Evolutionary conservation across 2,888 invertebrate genomes (phyloP), one percentile per base, ranked within the genome.

Genomic region (Amphimallon solstitiale): DNA sequence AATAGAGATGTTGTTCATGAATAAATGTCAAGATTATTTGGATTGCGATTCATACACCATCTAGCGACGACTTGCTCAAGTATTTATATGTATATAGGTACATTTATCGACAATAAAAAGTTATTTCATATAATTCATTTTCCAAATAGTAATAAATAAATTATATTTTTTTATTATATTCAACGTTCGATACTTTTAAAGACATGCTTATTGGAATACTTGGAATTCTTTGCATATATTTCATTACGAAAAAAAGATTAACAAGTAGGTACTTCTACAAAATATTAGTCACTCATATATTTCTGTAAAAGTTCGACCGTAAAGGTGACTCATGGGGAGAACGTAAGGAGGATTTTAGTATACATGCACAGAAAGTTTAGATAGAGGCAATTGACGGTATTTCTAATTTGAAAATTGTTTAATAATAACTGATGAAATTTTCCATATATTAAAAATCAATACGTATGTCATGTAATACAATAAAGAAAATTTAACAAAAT

Each of bases 261-360:
- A 48, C 48, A n/a, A n/a, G n/a, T n/a, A n/a, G 48, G 23, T 48
- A 48, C 23, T 48, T 48, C 21, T 21, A 23, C 21, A 19, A 45
- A 45, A 21, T 23, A 19, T 52, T 52, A 52, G 17, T 52, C 54
- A 54, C 9, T 2, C 5, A 51, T 15, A 34, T 21, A 34, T 29
- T 51, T 51, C 51, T 51, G 2, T 15, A 14, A 34, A 35, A 15
- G 15, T 15, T 12, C 2, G 15, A 40, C 54, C 54, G 9, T 21
- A 40, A 54, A 54, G 23, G 23, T 54, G 54, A 54, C 5, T 54
- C 54, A 54, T 7, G 12, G 21, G 9, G 14, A n/a, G 15, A 43
- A 43, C 5, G 9, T 29, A 29, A n/a, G n/a, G n/a, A n/a, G n/a
- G n/a, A n/a, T n/a, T n/a, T n/a, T n/a, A n/a, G n/a, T n/a, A n/a